Conservation (phyloP, 2,888 invertebrate genomes). For the Holacanthella duospinosa region DNA sequence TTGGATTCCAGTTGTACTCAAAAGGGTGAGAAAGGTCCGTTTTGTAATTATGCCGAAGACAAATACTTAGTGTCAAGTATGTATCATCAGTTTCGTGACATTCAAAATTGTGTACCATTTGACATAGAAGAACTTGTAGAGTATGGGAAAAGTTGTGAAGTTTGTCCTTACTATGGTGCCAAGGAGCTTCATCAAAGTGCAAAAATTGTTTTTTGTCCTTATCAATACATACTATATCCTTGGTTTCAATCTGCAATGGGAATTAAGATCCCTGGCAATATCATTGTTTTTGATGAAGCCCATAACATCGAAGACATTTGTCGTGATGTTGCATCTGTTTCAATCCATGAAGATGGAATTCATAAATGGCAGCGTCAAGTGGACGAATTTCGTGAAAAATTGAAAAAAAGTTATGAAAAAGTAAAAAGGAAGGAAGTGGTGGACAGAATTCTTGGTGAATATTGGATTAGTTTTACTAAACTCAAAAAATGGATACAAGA, state of each 20-base stretch:
- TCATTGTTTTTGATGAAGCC: constrained; percentile 49
- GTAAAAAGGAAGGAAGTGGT: background rate
- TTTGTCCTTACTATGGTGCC: constrained; percentile 26
- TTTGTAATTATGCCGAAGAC: background rate
- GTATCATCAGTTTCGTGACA: background rate
- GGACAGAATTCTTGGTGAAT: background rate
- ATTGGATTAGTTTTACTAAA: background rate
- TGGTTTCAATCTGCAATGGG: constrained; percentile 43
- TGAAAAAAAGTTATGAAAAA: background rate
- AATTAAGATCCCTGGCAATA: constrained; percentile 42
- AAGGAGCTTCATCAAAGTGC: constrained; percentile 15
- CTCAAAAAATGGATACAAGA: background rate
- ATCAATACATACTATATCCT: constrained; percentile 48
- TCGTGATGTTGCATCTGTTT: constrained; percentile 41
- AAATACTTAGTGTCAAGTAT: background rate
- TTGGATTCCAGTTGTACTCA: background rate
- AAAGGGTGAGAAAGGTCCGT: background rate
- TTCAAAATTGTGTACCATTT: constrained; percentile 7
- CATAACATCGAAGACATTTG: constrained; percentile 50
- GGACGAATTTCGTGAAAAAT: background rate
- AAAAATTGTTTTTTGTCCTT: constrained; percentile 49
- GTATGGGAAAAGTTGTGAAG: constrained; percentile 5
- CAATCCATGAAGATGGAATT: background rate
- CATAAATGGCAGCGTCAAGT: background rate
- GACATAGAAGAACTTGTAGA: constrained; percentile 30